These are phyloP conservation scores for Yoshiicerus persimilis DNA, from an alignment of 1,140 invertebrate species.

Conservation along the genomic window DNA sequence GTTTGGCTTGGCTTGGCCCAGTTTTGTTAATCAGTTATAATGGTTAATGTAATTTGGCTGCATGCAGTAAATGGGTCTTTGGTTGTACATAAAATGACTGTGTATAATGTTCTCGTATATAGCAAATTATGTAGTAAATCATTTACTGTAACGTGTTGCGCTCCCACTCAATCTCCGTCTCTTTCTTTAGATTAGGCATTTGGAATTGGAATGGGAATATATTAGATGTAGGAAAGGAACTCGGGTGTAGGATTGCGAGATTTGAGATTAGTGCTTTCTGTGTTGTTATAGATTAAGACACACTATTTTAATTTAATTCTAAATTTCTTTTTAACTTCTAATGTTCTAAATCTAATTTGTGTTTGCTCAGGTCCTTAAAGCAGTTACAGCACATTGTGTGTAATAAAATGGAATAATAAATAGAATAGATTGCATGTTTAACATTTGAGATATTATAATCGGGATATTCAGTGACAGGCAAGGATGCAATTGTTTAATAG, in stretches of 20 bases:
- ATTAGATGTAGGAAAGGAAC: not conserved
- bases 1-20: not conserved
- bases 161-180: constrained; percentile 4
- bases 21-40: not conserved
- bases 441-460: constrained; percentile 23
- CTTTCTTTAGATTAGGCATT: not conserved
- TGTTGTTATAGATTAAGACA: not conserved
- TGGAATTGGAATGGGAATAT: not conserved
- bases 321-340: not conserved
- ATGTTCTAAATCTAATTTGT: not conserved
- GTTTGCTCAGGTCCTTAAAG: too few species aligned
- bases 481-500: constrained; percentile 22
- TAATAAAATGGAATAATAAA: not conserved
- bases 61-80: not conserved
- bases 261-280: not conserved
- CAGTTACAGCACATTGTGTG: not conserved
- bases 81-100: not conserved
- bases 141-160: not conserved
- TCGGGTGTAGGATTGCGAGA: not conserved
- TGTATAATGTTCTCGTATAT: not conserved
- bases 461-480: constrained; percentile 18
- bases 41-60: not conserved
- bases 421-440: constrained; percentile 5
- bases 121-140: not conserved
- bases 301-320: not conserved